Conservation (phyloP, 2,888 invertebrate species). For the Amaurobius ferox region DNA sequence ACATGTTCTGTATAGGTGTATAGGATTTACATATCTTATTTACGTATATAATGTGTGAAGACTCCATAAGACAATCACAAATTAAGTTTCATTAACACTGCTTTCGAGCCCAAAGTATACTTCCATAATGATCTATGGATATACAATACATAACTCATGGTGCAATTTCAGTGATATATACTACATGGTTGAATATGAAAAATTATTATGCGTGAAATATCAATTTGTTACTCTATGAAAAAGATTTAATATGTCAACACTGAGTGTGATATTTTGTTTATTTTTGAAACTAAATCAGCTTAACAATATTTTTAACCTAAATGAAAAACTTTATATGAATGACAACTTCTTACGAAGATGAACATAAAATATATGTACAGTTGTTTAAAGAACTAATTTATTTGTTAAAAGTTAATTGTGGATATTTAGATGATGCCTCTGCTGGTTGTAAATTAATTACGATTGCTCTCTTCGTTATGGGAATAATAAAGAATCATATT, state of each 20-base stretch:
- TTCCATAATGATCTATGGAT: too few relatives aligned
- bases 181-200: not conserved
- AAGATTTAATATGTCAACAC: slow-evolving; percentile 23
- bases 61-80: too few relatives aligned
- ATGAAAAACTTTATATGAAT: not conserved
- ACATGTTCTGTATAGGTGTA: too few relatives aligned
- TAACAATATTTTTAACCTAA: not conserved
- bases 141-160: not conserved
- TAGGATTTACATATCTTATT: too few relatives aligned
- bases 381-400: slow-evolving; percentile 65
- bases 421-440: slow-evolving; percentile 56
- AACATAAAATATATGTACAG: slow-evolving; percentile 49
- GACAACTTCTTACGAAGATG: not conserved
- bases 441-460: slow-evolving; percentile 46
- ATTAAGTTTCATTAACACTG: too few relatives aligned
- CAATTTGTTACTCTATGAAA: not conserved
- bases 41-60: too few relatives aligned
- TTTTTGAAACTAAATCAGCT: not conserved
- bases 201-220: not conserved
- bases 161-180: not conserved
- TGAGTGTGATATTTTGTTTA: not conserved
- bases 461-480: slow-evolving; percentile 49
- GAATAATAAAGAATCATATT: slow-evolving; percentile 68
- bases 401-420: slow-evolving; percentile 58
- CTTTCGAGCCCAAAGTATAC: too few relatives aligned